These are phyloP conservation scores for Ophioninae sp. DNA, from an alignment of 2,888 invertebrate species.

Conservation along the genomic window DNA sequence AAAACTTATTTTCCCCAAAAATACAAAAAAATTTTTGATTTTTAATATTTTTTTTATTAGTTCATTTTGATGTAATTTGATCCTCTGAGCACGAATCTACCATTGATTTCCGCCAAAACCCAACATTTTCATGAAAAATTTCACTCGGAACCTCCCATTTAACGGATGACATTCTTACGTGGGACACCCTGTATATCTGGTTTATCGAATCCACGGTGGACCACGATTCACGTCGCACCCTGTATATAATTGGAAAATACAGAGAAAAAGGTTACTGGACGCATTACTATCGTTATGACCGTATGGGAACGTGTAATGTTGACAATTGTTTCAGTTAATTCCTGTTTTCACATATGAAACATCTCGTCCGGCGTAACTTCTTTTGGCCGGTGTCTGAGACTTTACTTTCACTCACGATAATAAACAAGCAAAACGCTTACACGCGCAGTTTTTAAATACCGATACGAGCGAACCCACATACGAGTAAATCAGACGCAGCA, in stretches of 20 bases:
- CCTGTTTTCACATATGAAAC: constrained; percentile 44
- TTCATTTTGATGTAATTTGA: too few species aligned
- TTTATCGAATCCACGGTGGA: neutral
- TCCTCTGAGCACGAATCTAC: too few species aligned
- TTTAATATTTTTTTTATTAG: too few species aligned
- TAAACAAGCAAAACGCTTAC: constrained; percentile 21
- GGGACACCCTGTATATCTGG: too few species aligned
- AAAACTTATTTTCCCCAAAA: too few species aligned
- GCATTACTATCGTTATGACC: constrained; percentile 5
- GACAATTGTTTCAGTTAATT: constrained; percentile 33
- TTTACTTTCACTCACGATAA: constrained; percentile 53
- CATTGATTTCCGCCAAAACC: too few species aligned
- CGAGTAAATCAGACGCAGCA: constrained; percentile 21
- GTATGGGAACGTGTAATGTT: constrained; percentile 17
- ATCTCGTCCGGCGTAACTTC: constrained; percentile 14
- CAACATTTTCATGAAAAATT: too few species aligned
- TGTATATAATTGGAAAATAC: neutral
- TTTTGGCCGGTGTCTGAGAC: neutral
- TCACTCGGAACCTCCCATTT: too few species aligned
- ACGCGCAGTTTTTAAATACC: constrained; percentile 3
- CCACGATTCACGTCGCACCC: too few species aligned
- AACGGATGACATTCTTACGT: too few species aligned
- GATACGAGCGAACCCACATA: neutral
- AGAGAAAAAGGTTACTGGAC: neutral
- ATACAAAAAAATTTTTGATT: too few species aligned